Percentiles rank a stretch among this genome's conserved stretches.
These are phyloP conservation scores for Zeuzera pyrina DNA, from an alignment of 2,888 invertebrate genomes.

Conservation along the genomic window DNA sequence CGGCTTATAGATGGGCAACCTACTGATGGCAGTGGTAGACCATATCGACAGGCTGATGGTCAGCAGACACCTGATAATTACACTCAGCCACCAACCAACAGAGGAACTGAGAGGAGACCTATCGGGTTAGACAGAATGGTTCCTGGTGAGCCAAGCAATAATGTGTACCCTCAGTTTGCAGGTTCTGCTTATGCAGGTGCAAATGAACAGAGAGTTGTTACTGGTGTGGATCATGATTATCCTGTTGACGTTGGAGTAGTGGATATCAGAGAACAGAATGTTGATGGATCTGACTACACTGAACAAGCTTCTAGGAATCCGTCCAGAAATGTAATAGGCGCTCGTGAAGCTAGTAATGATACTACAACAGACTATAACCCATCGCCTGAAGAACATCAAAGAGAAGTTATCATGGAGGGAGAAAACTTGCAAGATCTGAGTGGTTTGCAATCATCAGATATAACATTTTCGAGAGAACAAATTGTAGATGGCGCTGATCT, in stretches of 20 bases:
- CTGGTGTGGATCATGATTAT: conserved; percentile 67
- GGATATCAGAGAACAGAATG: conserved; percentile 52
- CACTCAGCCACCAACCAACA: conserved; percentile 27
- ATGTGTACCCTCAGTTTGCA: conserved; percentile 49
- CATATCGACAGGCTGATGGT: conserved; percentile 58
- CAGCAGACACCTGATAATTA: conserved; percentile 50
- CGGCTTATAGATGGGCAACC: conserved; percentile 58
- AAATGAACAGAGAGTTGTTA: conserved; percentile 68
- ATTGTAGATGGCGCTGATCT: conserved; percentile 63
- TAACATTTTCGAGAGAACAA: conserved; percentile 57
- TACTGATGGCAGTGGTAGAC: conserved; percentile 40
- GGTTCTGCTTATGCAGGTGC: conserved; percentile 43
- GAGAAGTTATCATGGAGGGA: conserved; percentile 74
- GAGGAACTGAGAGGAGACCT: conserved; percentile 52
- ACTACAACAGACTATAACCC: conserved; percentile 33
- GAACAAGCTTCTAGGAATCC: conserved; percentile 39
- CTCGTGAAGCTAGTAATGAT: conserved; percentile 29
- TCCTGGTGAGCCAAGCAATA: conserved; percentile 74
- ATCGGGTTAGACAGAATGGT: conserved; percentile 75
- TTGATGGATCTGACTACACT: conserved; percentile 60
- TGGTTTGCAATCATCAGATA: conserved; percentile 41
- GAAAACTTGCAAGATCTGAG: conserved; percentile 70
- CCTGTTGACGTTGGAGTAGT: conserved; percentile 39
- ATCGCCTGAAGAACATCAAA: conserved; percentile 46
- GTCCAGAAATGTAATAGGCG: conserved; percentile 37